Conservation (phyloP, 2,113 vertebrate genomes). For the Odocoileus virginianus region DNA sequence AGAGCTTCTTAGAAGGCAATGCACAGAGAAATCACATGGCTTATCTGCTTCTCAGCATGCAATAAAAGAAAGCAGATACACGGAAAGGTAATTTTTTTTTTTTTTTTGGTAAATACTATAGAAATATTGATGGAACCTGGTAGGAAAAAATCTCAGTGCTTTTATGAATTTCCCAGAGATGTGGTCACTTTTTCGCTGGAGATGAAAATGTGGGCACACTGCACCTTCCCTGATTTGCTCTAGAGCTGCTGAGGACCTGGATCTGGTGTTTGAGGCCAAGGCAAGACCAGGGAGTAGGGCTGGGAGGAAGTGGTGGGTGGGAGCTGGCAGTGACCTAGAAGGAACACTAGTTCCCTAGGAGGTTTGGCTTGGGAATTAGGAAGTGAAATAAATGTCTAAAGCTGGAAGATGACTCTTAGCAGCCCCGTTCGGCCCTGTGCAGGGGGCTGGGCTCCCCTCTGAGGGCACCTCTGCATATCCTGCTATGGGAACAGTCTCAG, state of each 20-base stretch:
- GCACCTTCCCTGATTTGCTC: background rate
- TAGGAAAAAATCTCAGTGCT: background rate
- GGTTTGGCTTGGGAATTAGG: background rate
- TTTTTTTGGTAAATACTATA: background rate
- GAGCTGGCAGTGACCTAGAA: background rate
- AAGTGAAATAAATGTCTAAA: background rate
- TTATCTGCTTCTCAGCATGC: background rate
- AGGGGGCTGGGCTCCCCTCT: accelerated
- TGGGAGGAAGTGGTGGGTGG: background rate
- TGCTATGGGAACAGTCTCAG: background rate
- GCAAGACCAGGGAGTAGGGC: background rate
- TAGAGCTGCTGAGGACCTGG: background rate
- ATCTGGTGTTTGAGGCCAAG: background rate
- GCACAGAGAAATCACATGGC: background rate
- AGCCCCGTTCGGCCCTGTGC: background rate
- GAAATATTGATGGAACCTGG: background rate
- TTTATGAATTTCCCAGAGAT: background rate
- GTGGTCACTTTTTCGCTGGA: background rate
- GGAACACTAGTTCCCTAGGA: background rate
- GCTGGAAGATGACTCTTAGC: background rate
- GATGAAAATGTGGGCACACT: background rate
- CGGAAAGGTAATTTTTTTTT: background rate
- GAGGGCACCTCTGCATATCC: accelerated
- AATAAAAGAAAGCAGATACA: background rate
- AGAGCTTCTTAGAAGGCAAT: background rate